A percentile compares a stretch with the other conserved stretches of the same genome.
phyloP scores from a whole-genome alignment of 2,888 invertebrate species.

The Tortrix viridana region DNA sequence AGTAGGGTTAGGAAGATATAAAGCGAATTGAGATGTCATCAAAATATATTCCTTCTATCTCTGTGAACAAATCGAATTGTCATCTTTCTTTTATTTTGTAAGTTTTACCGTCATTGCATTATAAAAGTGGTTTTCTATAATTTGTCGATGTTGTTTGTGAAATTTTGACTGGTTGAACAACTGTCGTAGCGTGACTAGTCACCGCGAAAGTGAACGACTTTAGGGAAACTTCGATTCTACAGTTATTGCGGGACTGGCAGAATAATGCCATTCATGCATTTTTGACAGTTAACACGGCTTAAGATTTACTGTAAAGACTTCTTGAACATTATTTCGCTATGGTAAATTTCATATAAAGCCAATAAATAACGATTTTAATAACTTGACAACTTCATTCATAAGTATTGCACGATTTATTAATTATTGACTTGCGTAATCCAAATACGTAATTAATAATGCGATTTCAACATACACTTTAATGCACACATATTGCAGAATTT shows the following conservation, averaged over 20 bases:
- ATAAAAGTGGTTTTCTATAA: not conserved
- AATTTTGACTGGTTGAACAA: conserved; percentile 4
- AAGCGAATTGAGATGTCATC: no score
- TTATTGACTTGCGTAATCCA: no score
- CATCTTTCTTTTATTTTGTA: not conserved
- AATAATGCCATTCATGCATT: no score
- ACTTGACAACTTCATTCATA: no score
- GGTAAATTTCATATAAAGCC: not conserved
- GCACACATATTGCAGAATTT: not conserved
- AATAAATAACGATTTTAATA: no score
- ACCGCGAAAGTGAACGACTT: conserved; percentile 19
- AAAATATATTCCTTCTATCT: no score
- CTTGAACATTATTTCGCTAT: not conserved
- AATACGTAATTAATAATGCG: no score
- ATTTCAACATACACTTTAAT: not conserved
- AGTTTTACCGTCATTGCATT: not conserved
- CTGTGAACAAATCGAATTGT: no score
- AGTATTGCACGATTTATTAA: no score
- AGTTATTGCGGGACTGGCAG: not conserved
- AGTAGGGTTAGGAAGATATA: no score
- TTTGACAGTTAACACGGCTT: no score
- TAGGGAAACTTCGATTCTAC: conserved; percentile 9
- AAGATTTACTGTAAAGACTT: no score
- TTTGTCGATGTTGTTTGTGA: conserved; percentile 1
- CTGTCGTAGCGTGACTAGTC: conserved; percentile 12